These are phyloP conservation scores for Lumbricus terrestris DNA, from an alignment of 2,888 invertebrate species.

Conservation along the genomic window DNA sequence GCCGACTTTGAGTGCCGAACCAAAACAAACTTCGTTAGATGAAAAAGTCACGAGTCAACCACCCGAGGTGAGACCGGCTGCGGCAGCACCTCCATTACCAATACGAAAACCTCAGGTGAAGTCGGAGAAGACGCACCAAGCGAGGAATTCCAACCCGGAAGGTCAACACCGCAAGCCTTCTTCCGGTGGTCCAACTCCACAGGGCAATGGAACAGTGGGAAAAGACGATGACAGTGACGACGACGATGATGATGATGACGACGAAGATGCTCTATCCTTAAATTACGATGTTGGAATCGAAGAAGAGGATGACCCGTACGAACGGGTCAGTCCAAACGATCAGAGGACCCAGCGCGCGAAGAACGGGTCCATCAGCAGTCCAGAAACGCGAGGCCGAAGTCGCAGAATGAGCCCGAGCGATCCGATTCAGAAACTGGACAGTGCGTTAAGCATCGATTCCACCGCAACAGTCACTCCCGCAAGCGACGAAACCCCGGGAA, in stretches of 20 bases:
- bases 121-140: background rate
- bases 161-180: background rate
- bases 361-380: background rate
- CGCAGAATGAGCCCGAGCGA: background rate
- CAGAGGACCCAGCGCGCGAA: background rate
- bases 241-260: conserved; percentile 23
- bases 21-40: background rate
- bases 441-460: background rate
- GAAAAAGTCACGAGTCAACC: background rate
- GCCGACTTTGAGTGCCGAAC: background rate
- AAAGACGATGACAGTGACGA: conserved; percentile 14
- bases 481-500: background rate
- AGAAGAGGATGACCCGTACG: background rate
- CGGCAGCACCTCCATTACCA: background rate
- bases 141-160: background rate
- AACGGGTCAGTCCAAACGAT: background rate
- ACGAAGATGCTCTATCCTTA: conserved; percentile 26
- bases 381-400: background rate
- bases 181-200: background rate
- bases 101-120: background rate
- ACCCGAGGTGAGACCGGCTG: background rate
- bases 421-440: background rate
- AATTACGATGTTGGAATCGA: conserved; percentile 29
- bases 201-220: background rate
- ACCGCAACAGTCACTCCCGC: background rate